These are phyloP conservation scores for Dryobotodes eremita DNA, from an alignment of 2,888 invertebrate genomes.

Conservation along the genomic window DNA sequence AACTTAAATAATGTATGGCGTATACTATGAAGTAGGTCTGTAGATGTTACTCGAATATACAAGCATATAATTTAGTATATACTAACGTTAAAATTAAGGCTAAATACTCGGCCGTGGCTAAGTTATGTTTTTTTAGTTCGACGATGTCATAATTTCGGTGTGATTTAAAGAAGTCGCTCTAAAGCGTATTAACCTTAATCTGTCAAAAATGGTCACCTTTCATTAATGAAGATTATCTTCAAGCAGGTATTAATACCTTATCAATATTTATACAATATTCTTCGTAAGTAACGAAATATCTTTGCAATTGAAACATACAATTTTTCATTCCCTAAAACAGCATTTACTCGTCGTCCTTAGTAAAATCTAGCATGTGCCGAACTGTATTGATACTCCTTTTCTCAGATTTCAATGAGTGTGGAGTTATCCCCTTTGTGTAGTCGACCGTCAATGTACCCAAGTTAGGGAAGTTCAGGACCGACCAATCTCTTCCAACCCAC, in stretches of 20 bases:
- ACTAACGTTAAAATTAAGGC: constrained; percentile 9
- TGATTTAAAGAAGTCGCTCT: constrained; percentile 6
- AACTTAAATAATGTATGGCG: background rate
- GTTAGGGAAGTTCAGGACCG: background rate
- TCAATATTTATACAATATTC: background rate
- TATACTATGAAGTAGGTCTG: background rate
- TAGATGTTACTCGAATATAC: background rate
- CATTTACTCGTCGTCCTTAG: background rate
- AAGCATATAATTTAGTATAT: background rate
- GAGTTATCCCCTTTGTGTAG: background rate
- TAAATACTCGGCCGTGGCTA: background rate
- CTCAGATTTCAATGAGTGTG: background rate
- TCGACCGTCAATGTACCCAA: background rate
- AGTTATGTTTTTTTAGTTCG: background rate
- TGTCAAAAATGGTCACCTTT: constrained; percentile 3
- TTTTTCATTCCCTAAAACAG: background rate
- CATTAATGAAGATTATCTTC: background rate
- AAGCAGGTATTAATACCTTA: background rate
- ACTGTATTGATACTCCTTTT: background rate
- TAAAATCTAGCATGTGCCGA: background rate
- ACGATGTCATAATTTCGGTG: background rate
- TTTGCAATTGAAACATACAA: too few species aligned
- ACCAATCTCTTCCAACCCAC: constrained; percentile 8
- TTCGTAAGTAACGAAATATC: background rate
- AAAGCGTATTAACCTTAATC: background rate